Evolutionary conservation across 1,140 invertebrate species (phyloP), one percentile per base, ranked within the genome.

Genomic region (Hestina assimilis): DNA sequence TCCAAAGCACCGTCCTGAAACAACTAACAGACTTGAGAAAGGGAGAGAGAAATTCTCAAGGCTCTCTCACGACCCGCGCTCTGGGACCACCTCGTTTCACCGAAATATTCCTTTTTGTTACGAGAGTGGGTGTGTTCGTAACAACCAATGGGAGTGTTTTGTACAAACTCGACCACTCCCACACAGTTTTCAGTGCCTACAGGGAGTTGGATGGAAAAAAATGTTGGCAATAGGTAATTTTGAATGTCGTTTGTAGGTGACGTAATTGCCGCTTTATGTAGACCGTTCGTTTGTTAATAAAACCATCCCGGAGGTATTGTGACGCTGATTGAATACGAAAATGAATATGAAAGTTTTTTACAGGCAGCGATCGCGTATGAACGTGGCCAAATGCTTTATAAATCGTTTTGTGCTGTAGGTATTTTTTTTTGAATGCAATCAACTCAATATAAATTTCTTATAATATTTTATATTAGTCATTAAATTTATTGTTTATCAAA

Each of bases 181-280:
- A 87, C 71, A 64, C 62, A 66, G 75, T 86, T 85, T 75, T 71
- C 70, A 62, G 75, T 87, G 83, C 84, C 84, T 87, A 87, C 84
- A 69, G 84, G 84, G 84, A 86, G 42, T 87, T 86, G 75, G 50
- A 73, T 74, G 71, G 57, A 78, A 83, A 69, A n/a, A 83, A 84
- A 71, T 84, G 81, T 84, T 84, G 59, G 81, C 73, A 75, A 83
- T 87, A 85, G 82, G 84, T 87, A 87, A 87, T 87, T 87, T 78
- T 74, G 75, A 80, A 79, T 71, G 68, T 75, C 75, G 75, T 83
- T 84, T 69, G 68, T 66, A 72, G 73, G 79, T 79, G 77, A 85
- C 69, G 80, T 79, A 85, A 85, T 87, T 79, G 76, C 63, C 60
- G 72, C 66, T 83, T 85, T 83, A 85, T 78, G 65, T 75, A 68